A percentile compares a stretch with the other conserved stretches of the same genome.
Evolutionary conservation across 2,888 invertebrate genomes (phyloP).

Genomic region (Hydropsyche betteni): DNA sequence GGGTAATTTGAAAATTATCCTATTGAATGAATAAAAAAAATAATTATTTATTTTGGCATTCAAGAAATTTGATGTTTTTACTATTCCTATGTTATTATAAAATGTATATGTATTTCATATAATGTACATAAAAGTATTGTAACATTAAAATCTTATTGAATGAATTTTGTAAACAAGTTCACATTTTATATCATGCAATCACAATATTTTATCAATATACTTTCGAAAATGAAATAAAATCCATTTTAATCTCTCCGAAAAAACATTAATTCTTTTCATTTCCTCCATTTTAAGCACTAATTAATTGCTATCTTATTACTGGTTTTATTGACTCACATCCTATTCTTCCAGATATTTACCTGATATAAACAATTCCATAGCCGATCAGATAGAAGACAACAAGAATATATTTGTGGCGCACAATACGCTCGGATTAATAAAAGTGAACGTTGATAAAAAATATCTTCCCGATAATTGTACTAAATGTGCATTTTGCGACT

Average conservation of each 20-base stretch:
- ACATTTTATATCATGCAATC: constrained; percentile 2
- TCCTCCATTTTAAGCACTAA: not conserved
- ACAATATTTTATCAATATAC: not conserved
- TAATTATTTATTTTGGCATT: no score
- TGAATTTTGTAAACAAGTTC: not conserved
- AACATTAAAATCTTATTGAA: not conserved
- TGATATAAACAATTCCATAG: constrained; percentile 40
- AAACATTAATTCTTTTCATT: not conserved
- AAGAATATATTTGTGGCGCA: constrained; percentile 42
- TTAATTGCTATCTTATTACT: not conserved
- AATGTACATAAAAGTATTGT: not conserved
- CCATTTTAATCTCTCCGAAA: no score
- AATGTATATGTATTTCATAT: not conserved
- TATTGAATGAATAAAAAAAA: no score
- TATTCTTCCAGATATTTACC: constrained; percentile 50
- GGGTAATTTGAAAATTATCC: no score
- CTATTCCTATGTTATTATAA: not conserved
- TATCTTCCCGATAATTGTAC: constrained; percentile 31
- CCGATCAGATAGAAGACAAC: constrained; percentile 40
- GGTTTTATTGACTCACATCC: not conserved
- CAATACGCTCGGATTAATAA: constrained; percentile 28
- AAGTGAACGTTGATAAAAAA: constrained; percentile 35
- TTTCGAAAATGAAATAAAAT: no score
- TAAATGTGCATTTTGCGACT: constrained; percentile 55
- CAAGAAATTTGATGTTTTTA: no score